Evolutionary conservation across 2,888 invertebrate genomes (phyloP), one percentile per base, ranked within the genome.

Genomic region (Rhingia campestris): DNA sequence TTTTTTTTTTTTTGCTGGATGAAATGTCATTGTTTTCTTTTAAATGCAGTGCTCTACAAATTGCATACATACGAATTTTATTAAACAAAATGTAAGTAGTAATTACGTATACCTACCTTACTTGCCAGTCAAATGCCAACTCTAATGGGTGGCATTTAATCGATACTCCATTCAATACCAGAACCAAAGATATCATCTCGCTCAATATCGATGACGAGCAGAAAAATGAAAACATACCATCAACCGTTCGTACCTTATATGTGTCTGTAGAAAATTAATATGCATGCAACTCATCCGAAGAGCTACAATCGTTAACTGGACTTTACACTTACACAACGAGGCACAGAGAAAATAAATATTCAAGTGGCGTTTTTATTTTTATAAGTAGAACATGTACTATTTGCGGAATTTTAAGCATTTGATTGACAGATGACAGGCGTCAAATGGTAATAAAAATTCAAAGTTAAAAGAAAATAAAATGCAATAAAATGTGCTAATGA

Each of bases 141-240:
- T 67, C 47, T 73, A 80, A 73, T 80, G 79, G 56, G 73, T 73
- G 73, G 41, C 73, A 80, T 80, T 80, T 80, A 73, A 66, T 61
- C 41, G 66, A 32, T 54, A 22, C 53, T 54, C 39, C 61, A 66
- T 61, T 45, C 66, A 64, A 45, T 64, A 64, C 58, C 56, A 77
- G 49, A 56, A 77, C 64, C 64, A 58, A 72, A 79, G 73, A 73
- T 79, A 66, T 73, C 54, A 80, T 73, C 66, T 73, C 22, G 22
- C 22, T 22, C 64, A 64, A 54, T 39, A 58, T 32, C 12, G 37
- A 41, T 49, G 53, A 59, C 51, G 43, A 70, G 35, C 22, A 43
- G n/a, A 33, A 22, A 22, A 70, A 64, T 64, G 43, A 37, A 61
- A 61, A 54, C 69, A 69, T 49, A 41, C 56, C 61, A 54, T 59